phyloP scores from a whole-genome alignment of 92 coral and sea anemone genomes.

The Epizoanthus ramosus region DNA sequence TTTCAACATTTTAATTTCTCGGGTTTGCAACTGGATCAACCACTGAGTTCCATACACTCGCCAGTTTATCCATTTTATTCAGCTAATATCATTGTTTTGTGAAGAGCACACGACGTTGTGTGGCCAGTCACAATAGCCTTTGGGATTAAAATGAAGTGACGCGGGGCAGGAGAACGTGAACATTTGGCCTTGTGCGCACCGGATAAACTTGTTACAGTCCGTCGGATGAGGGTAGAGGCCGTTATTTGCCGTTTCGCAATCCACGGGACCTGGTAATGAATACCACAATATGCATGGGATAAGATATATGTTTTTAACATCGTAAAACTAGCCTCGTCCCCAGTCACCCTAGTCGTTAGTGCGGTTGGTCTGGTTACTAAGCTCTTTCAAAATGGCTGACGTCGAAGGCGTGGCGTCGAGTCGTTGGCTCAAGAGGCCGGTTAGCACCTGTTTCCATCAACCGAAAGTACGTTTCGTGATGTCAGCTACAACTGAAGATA shows the following conservation, averaged over 20 bases:
- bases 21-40: no score
- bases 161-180: slow-evolving; percentile 56
- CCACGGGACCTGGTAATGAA: slow-evolving; percentile 51
- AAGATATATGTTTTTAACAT: neutral
- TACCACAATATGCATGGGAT: neutral
- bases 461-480: no score
- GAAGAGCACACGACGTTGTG: slow-evolving; percentile 50
- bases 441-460: no score
- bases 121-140: slow-evolving; percentile 69
- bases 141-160: slow-evolving; percentile 53
- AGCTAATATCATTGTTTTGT: neutral
- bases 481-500: no score
- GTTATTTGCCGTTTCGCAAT: slow-evolving; percentile 54
- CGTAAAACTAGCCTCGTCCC: neutral
- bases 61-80: no score
- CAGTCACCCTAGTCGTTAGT: no score
- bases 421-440: no score
- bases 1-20: no score
- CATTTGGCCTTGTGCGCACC: slow-evolving; percentile 48
- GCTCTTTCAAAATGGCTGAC: no score
- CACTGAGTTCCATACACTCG: no score
- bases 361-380: no score
- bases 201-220: slow-evolving; percentile 63
- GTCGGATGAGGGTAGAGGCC: slow-evolving; percentile 57
- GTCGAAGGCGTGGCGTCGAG: no score